Evolutionary conservation across 2,888 invertebrate species (phyloP), one percentile per base, ranked within the genome.

Genomic region (Osmoderma eremita): DNA sequence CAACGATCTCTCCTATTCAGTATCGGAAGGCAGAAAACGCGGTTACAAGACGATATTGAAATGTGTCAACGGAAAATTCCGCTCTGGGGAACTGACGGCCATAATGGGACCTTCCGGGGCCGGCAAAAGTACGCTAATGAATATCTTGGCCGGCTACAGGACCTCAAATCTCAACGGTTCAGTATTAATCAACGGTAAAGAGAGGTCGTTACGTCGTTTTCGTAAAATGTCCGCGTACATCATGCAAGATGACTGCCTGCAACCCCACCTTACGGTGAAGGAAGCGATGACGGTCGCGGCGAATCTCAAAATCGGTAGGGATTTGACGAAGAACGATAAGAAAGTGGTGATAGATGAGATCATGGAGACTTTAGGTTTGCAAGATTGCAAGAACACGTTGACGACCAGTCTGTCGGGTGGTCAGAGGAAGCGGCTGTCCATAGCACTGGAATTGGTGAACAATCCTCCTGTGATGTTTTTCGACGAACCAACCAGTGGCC

Each of bases 401-500:
- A 91, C 94, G 12, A 88, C 88, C 56, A 91, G 90, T 78, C 86
- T 97, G 45, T 95, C 95, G 5, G 96, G 96, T 17, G 96, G 96
- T 0, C 96, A 97, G 83, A 87, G 94, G 71, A 97, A 97, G 81
- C 87, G 96, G 67, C 84, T 96, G 70, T 95, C 95, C 4, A 95
- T 97, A 77, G 96, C 95, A 63, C 84, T 95, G 79, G 96, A 97
- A 83, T 86, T 97, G 80, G 95, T 97, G 56, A 96, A 96, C 83
- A 96, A 97, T 84, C 97, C 97, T 20, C 97, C 97, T 71, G 94
- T 97, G 69, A 97, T 97, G 95, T 97, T 97, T 83, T 96, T 97
- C 79, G 97, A 97, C 78, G 97, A 97, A 82, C 97, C 97, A 1
- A 93, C 92, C 42, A 91, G 95, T 77, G 97, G 97, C 15, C 84